Percentiles rank a stretch among this genome's conserved stretches.
Conservation (phyloP, 2,113 vertebrate species). For the Trinectes maculatus region DNA sequence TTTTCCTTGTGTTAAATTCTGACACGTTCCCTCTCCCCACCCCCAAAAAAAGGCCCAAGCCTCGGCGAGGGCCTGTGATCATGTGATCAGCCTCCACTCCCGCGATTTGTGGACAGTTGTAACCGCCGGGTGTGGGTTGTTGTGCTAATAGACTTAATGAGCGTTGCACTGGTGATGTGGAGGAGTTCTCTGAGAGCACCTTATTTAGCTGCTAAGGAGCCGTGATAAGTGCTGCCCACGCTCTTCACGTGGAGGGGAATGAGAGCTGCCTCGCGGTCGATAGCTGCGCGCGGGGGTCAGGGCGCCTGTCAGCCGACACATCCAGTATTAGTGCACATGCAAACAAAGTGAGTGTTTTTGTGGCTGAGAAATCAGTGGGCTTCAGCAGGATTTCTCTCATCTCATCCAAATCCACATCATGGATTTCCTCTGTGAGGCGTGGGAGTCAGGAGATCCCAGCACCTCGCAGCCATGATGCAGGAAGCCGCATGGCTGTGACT, state of each 20-base stretch:
- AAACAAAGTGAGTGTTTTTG: background rate
- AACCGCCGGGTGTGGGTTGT: constrained; percentile 14
- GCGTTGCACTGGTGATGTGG: constrained; percentile 17
- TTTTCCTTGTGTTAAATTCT: constrained; percentile 2
- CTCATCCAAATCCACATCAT: constrained; percentile 12
- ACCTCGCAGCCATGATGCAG: constrained; percentile 2
- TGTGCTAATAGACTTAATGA: constrained; percentile 41
- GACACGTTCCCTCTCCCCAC: too few species aligned
- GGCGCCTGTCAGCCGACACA: too few species aligned
- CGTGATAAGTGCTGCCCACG: constrained; percentile 21
- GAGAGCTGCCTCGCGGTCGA: constrained; percentile 13
- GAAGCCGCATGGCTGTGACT: background rate
- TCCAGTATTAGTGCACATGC: background rate
- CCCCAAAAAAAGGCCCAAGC: too few species aligned
- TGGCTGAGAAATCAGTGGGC: constrained; percentile 1
- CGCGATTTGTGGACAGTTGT: background rate
- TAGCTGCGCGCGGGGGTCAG: background rate
- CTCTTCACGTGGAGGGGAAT: constrained; percentile 18
- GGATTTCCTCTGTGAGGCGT: constrained; percentile 17
- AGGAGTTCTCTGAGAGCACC: constrained; percentile 11
- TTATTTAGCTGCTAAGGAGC: constrained; percentile 26
- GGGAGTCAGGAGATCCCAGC: background rate
- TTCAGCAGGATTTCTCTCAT: constrained; percentile 1
- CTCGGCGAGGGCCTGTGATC: too few species aligned
- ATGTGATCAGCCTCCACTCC: constrained; percentile 1